phyloP scores from a whole-genome alignment of 2,797 vertebrate genomes.

The Sebastiscus tertius region DNA sequence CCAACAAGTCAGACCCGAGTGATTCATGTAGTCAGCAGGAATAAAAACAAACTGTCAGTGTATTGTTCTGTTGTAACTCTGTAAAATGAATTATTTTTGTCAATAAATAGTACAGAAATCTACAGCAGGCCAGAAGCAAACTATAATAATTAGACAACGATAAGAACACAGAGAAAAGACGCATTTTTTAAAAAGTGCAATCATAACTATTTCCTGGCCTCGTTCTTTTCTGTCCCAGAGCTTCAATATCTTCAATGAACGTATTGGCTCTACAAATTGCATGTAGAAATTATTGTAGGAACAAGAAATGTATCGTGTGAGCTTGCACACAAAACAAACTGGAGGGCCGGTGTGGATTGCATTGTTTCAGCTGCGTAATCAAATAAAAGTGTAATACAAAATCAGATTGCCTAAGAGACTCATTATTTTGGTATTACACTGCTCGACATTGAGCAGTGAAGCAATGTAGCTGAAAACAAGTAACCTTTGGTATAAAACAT shows the following conservation, averaged over 20 bases:
- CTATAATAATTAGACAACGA: slow-evolving; percentile 46
- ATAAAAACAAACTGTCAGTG: slow-evolving; percentile 4
- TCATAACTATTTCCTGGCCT: slow-evolving; percentile 58
- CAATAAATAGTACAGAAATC: slow-evolving; percentile 43
- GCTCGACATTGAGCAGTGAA: slow-evolving; percentile 51
- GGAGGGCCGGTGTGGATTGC: slow-evolving; percentile 60
- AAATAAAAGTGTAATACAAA: slow-evolving; percentile 69
- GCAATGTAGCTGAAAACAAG: slow-evolving; percentile 33
- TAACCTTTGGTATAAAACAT: slow-evolving; percentile 41
- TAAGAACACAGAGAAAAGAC: slow-evolving; percentile 38
- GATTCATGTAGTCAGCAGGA: slow-evolving; percentile 26
- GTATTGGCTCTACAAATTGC: slow-evolving; percentile 46
- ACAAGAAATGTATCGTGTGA: slow-evolving; percentile 59
- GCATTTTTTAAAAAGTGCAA: slow-evolving; percentile 39
- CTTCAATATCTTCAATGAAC: slow-evolving; percentile 51
- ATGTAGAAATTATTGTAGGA: slow-evolving; percentile 48
- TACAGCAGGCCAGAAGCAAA: slow-evolving; percentile 36
- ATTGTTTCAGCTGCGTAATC: slow-evolving; percentile 67
- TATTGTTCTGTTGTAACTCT: slow-evolving; percentile 15
- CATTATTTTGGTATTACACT: slow-evolving; percentile 71
- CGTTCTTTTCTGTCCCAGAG: slow-evolving; percentile 54
- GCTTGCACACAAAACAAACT: slow-evolving; percentile 63
- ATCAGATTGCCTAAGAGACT: slow-evolving; percentile 65
- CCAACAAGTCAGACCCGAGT: slow-evolving; percentile 9
- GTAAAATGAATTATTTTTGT: slow-evolving; percentile 39